Evolutionary conservation across 2,888 invertebrate genomes (phyloP).

Genomic region (Vanessa cardui): DNA sequence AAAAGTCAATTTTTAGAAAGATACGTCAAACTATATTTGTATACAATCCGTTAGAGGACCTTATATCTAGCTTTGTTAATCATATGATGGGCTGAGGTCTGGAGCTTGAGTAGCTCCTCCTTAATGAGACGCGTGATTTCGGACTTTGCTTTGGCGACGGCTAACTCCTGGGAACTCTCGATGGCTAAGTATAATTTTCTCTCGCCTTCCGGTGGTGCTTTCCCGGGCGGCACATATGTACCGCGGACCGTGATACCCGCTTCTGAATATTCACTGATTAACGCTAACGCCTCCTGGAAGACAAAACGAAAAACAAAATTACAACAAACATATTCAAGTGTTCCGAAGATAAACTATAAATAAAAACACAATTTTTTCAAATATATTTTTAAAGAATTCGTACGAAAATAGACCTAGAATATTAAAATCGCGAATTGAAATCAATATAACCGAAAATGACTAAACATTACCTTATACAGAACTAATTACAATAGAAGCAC

Average conservation of each 20-base stretch:
- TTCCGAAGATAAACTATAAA: no score
- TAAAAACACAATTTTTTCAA: no score
- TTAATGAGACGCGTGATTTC: conserved; percentile 99
- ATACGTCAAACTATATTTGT: conserved; percentile 44
- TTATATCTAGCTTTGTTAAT: conserved; percentile 97
- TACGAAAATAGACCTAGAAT: no score
- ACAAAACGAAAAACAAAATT: conserved; percentile 2
- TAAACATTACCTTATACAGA: conserved; percentile 4
- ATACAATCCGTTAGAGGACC: conserved; percentile 86
- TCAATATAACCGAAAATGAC: no score
- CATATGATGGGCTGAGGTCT: conserved; percentile 92
- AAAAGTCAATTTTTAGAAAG: conserved; percentile 36
- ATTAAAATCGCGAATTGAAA: no score
- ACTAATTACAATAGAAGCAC: conserved; percentile 56
- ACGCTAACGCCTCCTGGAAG: conserved; percentile 94
- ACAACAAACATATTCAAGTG: no score
- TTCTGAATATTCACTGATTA: conserved; percentile 99
- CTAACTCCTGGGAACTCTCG: conserved; percentile 98
- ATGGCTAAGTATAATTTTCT: conserved; percentile 98
- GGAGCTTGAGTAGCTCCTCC: conserved; percentile 96
- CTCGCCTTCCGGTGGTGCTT: conserved; percentile 95
- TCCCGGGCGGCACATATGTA: conserved; percentile 96
- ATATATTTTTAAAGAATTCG: no score
- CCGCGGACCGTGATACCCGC: conserved; percentile 99
- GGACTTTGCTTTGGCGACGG: conserved; percentile 97